phyloP scores from a whole-genome alignment of 2,797 vertebrate species.

The Silurus aristotelis region DNA sequence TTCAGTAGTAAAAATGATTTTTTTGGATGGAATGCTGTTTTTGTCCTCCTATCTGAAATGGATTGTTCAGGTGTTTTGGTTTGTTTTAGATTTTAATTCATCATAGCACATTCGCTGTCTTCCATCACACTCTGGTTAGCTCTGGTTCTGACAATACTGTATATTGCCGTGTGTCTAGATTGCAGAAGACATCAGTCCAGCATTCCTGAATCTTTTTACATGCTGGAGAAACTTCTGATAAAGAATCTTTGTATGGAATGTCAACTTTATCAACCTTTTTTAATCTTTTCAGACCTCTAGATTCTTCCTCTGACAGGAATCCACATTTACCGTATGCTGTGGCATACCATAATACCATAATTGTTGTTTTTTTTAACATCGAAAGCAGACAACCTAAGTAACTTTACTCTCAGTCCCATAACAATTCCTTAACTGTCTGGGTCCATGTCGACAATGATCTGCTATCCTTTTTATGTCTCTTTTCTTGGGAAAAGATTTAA shows the following conservation, averaged over 20 bases:
- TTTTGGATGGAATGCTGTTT: neutral
- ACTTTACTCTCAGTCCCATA: neutral
- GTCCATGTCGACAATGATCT: neutral
- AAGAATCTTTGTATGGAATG: neutral
- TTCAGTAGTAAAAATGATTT: neutral
- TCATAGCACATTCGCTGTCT: neutral
- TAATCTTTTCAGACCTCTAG: neutral
- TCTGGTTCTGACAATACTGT: neutral
- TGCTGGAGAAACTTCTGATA: neutral
- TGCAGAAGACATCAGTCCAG: neutral
- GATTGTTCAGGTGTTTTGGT: neutral
- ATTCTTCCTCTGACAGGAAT: neutral
- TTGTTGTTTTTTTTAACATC: constrained; percentile 7
- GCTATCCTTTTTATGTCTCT: neutral
- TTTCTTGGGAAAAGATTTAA: neutral
- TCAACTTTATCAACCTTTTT: neutral
- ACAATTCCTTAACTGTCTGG: neutral
- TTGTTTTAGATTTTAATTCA: neutral
- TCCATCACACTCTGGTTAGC: neutral
- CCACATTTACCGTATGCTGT: neutral
- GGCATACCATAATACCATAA: too few relatives aligned
- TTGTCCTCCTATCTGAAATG: neutral
- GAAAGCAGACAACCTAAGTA: neutral
- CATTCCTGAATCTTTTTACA: neutral
- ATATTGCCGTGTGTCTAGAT: neutral